Percentiles rank a stretch among this genome's conserved stretches.
These are phyloP conservation scores for Oncorhynchus masou DNA, from an alignment of 2,113 vertebrate species.

Conservation along the genomic window DNA sequence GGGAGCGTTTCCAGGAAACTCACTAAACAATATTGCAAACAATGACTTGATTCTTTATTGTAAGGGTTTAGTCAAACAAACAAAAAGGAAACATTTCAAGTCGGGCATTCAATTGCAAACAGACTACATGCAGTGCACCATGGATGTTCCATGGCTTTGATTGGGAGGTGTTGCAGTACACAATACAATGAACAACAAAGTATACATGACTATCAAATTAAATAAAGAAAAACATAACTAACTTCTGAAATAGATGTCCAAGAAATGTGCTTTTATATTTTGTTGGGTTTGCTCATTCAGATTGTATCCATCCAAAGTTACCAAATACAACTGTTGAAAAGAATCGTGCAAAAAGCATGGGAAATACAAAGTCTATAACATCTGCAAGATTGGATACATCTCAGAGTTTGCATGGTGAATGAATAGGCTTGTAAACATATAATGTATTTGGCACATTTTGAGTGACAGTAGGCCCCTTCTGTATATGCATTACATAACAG, in stretches of 20 bases:
- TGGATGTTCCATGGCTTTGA: slow-evolving; percentile 19
- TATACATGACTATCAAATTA: neutral
- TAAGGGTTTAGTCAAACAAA: slow-evolving; percentile 37
- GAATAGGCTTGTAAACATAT: slow-evolving; percentile 12
- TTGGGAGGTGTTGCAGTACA: neutral
- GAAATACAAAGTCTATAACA: neutral
- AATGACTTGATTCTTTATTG: slow-evolving; percentile 59
- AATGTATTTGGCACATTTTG: slow-evolving; percentile 59
- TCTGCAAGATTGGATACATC: slow-evolving; percentile 9
- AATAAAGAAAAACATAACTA: no score
- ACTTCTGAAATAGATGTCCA: neutral
- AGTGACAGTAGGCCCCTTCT: slow-evolving; percentile 14
- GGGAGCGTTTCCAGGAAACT: neutral
- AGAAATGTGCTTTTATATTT: slow-evolving; percentile 2
- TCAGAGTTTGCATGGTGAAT: neutral
- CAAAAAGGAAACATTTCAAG: slow-evolving; percentile 24
- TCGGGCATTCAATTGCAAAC: slow-evolving; percentile 52
- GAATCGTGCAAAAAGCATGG: slow-evolving; percentile 3
- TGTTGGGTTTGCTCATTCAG: neutral
- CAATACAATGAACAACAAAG: neutral
- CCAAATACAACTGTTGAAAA: neutral
- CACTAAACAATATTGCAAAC: slow-evolving; percentile 31
- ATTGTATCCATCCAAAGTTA: neutral
- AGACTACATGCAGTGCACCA: slow-evolving; percentile 63
- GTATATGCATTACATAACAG: slow-evolving; percentile 28